Conservation (phyloP, 2,888 invertebrate genomes). For the Philereme transversata region DNA sequence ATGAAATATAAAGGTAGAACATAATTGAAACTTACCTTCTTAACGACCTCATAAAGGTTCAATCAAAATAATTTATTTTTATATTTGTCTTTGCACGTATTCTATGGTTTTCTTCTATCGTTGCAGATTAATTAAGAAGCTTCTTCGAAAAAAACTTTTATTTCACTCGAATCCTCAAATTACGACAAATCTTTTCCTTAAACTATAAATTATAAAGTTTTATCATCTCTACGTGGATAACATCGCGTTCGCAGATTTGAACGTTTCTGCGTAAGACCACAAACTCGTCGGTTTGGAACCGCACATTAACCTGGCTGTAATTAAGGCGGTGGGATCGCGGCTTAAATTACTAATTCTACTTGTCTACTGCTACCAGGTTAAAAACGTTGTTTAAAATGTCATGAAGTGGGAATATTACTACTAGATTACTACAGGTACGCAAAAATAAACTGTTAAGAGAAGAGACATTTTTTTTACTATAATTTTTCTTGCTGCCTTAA, state of each 20-base stretch:
- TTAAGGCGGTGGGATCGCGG: slow-evolving; percentile 40
- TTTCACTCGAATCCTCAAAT: slow-evolving; percentile 9
- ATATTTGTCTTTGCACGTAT: no score
- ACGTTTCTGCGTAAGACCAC: slow-evolving; percentile 51
- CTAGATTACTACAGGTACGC: no score
- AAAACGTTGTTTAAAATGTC: no score
- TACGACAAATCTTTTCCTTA: slow-evolving; percentile 7
- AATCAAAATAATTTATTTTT: no score
- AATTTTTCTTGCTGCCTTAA: no score
- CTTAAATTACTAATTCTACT: slow-evolving; percentile 50
- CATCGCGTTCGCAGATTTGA: slow-evolving; percentile 10
- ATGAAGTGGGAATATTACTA: no score
- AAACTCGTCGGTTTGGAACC: slow-evolving; percentile 51
- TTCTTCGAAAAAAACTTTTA: slow-evolving; percentile 7
- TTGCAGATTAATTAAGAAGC: neutral
- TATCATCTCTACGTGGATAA: slow-evolving; percentile 22
- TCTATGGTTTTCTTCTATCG: no score
- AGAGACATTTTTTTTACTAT: no score
- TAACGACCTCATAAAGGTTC: no score
- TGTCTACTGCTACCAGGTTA: slow-evolving; percentile 8
- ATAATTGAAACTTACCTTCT: no score
- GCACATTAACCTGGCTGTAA: slow-evolving; percentile 49
- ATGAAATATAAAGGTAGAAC: no score
- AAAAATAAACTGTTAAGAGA: no score
- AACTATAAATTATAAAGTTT: slow-evolving; percentile 20